Evolutionary conservation across 2,113 vertebrate genomes (phyloP), one percentile per base, ranked within the genome.

Genomic region (Mugil cephalus): DNA sequence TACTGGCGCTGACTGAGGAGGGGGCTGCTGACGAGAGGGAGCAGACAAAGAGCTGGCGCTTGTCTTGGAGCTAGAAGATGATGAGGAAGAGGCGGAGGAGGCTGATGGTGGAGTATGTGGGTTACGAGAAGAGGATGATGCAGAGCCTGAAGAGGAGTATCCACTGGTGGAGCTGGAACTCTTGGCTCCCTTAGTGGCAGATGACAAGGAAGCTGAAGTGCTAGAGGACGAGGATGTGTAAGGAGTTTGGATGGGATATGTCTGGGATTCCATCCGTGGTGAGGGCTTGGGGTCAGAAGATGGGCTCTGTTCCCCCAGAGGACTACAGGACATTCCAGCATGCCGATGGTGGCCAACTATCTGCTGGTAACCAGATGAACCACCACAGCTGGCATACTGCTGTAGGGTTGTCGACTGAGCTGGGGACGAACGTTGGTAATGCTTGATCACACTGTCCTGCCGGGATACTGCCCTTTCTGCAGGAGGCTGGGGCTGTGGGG

Each of bases 401-500:
- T 97, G 96, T 13, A 96, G 91, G 4, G 95, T 67, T 2, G 94
- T 76, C 7, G 95, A 83, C 58, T 96, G 95, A 0, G 92, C 88
- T 1, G 88, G 79, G 7, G 92, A 80, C 0, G 95, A 95, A 1
- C 95, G 93, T 69, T 97, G 96, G 91, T 96, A 98, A 92, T 97
- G 96, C 75, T 98, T 98, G 69, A 98, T 97, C 69, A 98, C 96
- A 2, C 95, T 97, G 88, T 98, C 96, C 80, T 97, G 96, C 0
- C 88, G 79, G 6, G 96, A 94, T 7, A 96, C 84, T 18, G 95
- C 89, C 60, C 96, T 91, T 10, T 96, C 96, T 1, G 94, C 18
- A 82, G 90, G 0, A 69, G 93, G 80, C 59, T 92, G 85, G 13
- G 86, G 45, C n/a, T 69, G 94, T 1, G 74, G 30, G 67, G 94